Base-by-base conservation (phyloP, 2,113 vertebrate species). In the Plectropomus leopardus region DNA sequence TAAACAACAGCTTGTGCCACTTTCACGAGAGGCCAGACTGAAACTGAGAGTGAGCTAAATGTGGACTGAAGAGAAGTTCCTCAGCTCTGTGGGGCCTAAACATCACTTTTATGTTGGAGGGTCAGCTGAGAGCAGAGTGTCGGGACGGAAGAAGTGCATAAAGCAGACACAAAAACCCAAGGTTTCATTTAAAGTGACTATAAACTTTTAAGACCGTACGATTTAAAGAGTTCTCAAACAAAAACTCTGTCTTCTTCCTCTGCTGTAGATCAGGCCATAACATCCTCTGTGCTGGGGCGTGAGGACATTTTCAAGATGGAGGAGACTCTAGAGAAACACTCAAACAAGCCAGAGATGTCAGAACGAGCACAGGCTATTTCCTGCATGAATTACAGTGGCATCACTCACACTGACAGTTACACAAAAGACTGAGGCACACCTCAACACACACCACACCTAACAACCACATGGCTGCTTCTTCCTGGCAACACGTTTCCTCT, bases 1-100 rank as follows among this genome's bases (percentile, higher is more conserved):
- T 84, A 82, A 81, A 81, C 85, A 85, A 74, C 80, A 60, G 80
- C 78, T 64, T 63, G 78, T 57, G 80, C 79, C 86, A 88, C 83
- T 89, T 92, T 84, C 72, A 79, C 72, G 11, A 70, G 72, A 26
- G 76, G 32, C 69, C 59, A 63, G 60, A 73, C 72, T 65, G 58
- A 87, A 81, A 78, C 40, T 45, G 78, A 63, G 68, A 48, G 28
- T n/a, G 78, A 74, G 63, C 34, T 71, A 71, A 76, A 85, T 64
- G 57, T 79, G 26, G 2, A 42, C 32, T 45, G 10, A 60, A 80
- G 61, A 68, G 59, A 50, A 80, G 26, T 0, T 10, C 74, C 34
- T 58, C 32, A 0, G n/a, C 48, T 45, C 7, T n/a, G n/a, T 19
- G 8, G 1, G 16, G 21, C 21, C 30, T 34, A 15, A 70, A 51